Base-by-base conservation (phyloP, 1,140 invertebrate genomes). In the Aphaenogaster ashmeadi region DNA sequence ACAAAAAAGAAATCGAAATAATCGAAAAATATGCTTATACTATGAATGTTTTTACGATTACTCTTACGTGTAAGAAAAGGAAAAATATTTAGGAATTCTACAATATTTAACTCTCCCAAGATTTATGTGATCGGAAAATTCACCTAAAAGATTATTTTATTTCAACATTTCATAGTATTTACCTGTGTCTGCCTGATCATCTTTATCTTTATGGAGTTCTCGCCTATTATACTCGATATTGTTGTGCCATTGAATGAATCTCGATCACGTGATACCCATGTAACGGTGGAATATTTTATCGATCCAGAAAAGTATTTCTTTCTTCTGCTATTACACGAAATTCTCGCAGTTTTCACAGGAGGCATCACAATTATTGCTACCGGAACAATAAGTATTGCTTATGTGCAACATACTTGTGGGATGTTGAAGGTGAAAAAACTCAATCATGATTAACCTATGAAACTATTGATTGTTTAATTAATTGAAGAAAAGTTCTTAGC, bases 381-480 rank as follows among this genome's bases (percentile, higher is more conserved):
- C 1, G 86, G 62, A n/a, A 18, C 18, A 4, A 52, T 15, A 44
- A 13, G 6, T 21, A 9, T 87, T 8, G 3, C 2, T 1, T 64
- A 62, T 0, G 33, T 4, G 1, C 36, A 71, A 15, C 86, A 87
- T 15, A 0, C 15, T 33, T 83, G 67, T 6, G 78, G 33, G 5
- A 27, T 81, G 21, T 6, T 87, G 3, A 72, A 50, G 78, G 86
- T 87, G 62, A 83, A 36, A 44, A 9, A 47, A 47, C 38, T 41
- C 6, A 7, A 5, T 52, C 4, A 15, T 2, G 36, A 77, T 33
- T 11, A 18, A 11, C n/a, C 50, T 54, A n/a, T 27, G 11, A 13
- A 2, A 18, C 33, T 7, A 36, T 38, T 54, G 47, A 69, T 27
- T 44, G 33, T 3, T 13, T 47, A 13, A 75, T 54, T 56, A 15